These are phyloP conservation scores for Telenomus remus DNA, from an alignment of 1,140 invertebrate species.

Conservation along the genomic window DNA sequence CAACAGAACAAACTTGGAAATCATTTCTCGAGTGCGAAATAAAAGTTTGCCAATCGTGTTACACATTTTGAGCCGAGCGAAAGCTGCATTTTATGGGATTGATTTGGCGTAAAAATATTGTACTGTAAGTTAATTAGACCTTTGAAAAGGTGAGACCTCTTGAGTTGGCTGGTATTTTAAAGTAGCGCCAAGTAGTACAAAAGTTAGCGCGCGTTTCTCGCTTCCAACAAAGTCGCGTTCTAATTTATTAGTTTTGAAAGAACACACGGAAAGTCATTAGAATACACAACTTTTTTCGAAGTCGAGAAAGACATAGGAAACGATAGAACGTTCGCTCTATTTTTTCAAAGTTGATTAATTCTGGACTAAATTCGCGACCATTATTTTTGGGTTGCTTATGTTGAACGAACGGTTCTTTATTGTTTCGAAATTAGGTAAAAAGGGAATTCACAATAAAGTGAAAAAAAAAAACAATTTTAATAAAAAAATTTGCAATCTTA, in stretches of 20 bases:
- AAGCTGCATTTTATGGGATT: slow-evolving; percentile 1
- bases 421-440: too few relatives aligned
- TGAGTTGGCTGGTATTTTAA: not conserved
- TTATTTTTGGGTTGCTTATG: too few relatives aligned
- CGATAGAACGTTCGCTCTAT: too few relatives aligned
- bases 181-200: not conserved
- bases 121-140: not conserved
- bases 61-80: too few relatives aligned
- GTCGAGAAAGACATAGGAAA: too few relatives aligned
- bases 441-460: too few relatives aligned
- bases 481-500: too few relatives aligned
- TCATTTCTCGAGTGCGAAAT: not conserved
- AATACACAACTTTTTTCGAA: not conserved
- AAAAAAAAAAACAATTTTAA: too few relatives aligned
- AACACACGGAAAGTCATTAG: not conserved
- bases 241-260: slow-evolving; percentile 1
- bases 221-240: not conserved
- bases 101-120: not conserved
- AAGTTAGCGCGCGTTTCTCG: not conserved
- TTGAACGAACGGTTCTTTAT: too few relatives aligned
- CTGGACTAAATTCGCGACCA: too few relatives aligned
- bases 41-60: too few relatives aligned
- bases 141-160: not conserved
- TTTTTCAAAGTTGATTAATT: too few relatives aligned
- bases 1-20: not conserved